These are phyloP conservation scores for Julus scandinavius DNA, from an alignment of 2,888 invertebrate genomes.

Conservation along the genomic window DNA sequence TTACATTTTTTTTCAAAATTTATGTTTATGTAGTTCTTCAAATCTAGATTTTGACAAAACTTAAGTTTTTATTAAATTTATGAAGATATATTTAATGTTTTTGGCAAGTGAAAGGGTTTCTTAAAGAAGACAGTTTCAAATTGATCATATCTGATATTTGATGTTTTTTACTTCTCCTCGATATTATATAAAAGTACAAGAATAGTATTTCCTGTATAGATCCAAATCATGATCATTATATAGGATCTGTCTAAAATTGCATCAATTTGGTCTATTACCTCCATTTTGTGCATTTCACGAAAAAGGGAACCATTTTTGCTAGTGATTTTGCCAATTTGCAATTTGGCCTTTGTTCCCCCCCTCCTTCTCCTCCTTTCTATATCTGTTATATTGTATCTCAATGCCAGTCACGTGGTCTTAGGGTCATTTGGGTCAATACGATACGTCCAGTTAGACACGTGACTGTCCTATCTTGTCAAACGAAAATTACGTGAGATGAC, in stretches of 20 bases:
- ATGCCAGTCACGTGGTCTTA: conserved; percentile 3
- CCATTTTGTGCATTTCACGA: neutral
- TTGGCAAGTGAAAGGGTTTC: too few species aligned
- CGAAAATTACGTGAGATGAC: neutral
- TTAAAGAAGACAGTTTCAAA: too few species aligned
- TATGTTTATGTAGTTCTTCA: too few species aligned
- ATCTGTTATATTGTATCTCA: neutral
- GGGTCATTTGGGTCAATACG: neutral
- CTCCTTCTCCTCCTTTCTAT: too few species aligned
- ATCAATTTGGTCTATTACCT: neutral
- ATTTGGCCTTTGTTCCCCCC: neutral
- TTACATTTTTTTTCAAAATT: too few species aligned
- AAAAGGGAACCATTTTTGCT: neutral
- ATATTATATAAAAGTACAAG: too few species aligned
- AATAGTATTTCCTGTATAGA: neutral
- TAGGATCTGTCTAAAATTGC: neutral
- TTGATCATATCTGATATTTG: too few species aligned
- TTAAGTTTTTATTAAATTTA: too few species aligned
- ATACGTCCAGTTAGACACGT: neutral
- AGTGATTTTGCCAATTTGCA: conserved; percentile 9
- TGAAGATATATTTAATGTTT: too few species aligned
- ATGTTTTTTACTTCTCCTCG: too few species aligned
- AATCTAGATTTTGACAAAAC: too few species aligned
- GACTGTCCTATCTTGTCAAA: neutral
- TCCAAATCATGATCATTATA: neutral